Evolutionary conservation across 2,113 vertebrate species (phyloP), one percentile per base, ranked within the genome.

Genomic region (Marmota flaviventris): DNA sequence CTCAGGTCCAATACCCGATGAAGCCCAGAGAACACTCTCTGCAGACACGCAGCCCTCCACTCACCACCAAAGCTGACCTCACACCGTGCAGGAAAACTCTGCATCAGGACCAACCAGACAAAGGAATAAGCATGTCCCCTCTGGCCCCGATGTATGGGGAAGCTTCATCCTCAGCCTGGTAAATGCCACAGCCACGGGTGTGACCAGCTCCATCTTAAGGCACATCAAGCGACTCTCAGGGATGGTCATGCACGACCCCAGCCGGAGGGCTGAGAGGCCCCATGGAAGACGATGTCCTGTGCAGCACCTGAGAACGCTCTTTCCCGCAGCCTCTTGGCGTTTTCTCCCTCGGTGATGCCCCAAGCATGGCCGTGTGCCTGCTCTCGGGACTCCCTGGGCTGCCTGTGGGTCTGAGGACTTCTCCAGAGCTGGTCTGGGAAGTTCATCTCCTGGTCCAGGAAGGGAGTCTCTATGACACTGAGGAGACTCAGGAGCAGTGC

Each of bases 11-110:
- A 78, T 1, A 2, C 72, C 84, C 65, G 0, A 16, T 12, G n/a
- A 70, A 39, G 56, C 42, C 86, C 32, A 4, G 48, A 0, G 2
- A 67, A 5, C 48, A 29, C 0, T 3, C 32, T 6, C 8, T 83
- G 65, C 37, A 0, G 13, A 75, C 75, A 25, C 13, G 1, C 24
- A 53, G 83, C 14, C 56, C 51, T 56, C 45, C 77, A 29, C 76
- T 93, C 77, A 7, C 87, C 93, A 51, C 61, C 81, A 85, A 92
- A 94, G 91, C 72, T 69, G 85, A 83, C 63, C 67, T 90, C 83
- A 10, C 32, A 56, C 27, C 24, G 5, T 17, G 51, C 11, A 86
- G 48, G 58, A 75, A 85, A 85, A 45, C 67, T 16, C 89, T 20
- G 34, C 39, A 0, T 67, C 81, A 20, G 34, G 29, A 70, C 7